phyloP scores from a whole-genome alignment of 2,113 vertebrate genomes.

The Bufo gargarizans region DNA sequence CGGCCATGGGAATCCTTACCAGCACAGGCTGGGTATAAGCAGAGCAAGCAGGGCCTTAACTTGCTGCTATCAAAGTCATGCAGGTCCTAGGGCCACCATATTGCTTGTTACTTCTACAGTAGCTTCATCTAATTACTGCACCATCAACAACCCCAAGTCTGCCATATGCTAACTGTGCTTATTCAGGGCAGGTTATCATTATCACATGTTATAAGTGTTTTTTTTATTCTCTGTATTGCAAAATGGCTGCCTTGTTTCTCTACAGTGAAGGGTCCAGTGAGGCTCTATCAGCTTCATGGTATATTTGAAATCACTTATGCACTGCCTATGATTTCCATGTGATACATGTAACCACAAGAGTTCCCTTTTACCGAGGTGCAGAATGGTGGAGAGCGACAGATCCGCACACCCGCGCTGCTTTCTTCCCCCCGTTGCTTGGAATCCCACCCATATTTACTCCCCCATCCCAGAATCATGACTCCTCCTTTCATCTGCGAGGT shows the following conservation, averaged over 20 bases:
- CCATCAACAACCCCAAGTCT: too few species aligned
- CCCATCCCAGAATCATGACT: slow-evolving; percentile 79
- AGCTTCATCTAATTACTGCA: not conserved
- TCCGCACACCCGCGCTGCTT: slow-evolving; percentile 75
- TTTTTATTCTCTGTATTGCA: too few species aligned
- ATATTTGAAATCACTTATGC: not conserved
- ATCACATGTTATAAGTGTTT: too few species aligned
- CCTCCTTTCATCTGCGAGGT: slow-evolving; percentile 77
- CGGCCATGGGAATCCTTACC: not conserved
- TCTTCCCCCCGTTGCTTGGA: slow-evolving; percentile 86
- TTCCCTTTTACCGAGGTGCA: slow-evolving; percentile 65
- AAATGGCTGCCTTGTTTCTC: too few species aligned
- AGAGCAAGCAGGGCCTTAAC: not conserved
- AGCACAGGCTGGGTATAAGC: not conserved
- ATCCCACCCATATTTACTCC: slow-evolving; percentile 85
- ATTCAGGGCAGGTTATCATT: too few species aligned
- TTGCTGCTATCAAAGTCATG: not conserved
- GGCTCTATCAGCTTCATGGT: not conserved
- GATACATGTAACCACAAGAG: not conserved
- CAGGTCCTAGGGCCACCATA: not conserved
- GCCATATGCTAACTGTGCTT: too few species aligned
- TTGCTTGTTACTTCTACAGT: not conserved
- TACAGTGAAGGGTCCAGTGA: not conserved
- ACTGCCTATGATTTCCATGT: not conserved
- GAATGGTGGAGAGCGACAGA: slow-evolving; percentile 91